Percentiles rank a stretch among this genome's conserved stretches.
phyloP scores from a whole-genome alignment of 2,797 vertebrate genomes.

The Macrochelys suwanniensis region DNA sequence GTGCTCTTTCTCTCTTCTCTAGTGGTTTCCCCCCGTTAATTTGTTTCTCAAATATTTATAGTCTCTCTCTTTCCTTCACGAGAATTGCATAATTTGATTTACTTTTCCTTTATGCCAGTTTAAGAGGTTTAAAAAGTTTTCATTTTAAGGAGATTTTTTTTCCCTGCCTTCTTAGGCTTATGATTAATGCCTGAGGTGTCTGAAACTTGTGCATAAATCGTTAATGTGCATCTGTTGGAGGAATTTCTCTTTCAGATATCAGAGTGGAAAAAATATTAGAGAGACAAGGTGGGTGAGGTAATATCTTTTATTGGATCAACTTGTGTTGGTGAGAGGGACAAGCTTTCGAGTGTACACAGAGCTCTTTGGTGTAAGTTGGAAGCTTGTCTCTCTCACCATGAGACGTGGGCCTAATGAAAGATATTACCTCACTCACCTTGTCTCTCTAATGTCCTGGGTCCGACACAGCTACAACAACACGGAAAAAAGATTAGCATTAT shows the following conservation, averaged over 20 bases:
- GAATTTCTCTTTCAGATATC: neutral
- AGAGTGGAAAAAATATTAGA: neutral
- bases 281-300: neutral
- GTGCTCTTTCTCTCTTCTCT: neutral
- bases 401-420: neutral
- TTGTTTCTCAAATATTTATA: neutral
- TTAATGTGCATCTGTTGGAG: neutral
- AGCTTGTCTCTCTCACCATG: neutral
- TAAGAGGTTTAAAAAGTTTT: neutral
- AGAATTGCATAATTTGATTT: neutral
- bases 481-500: neutral
- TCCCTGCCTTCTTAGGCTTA: neutral
- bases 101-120: neutral
- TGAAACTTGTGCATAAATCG: neutral
- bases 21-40: neutral
- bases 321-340: neutral
- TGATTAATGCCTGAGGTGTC: neutral
- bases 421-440: neutral
- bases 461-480: neutral
- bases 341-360: neutral
- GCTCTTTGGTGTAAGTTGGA: neutral
- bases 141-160: neutral
- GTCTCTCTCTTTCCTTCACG: accelerated
- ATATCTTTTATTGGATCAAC: neutral
- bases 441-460: neutral